Conservation (phyloP, 2,888 invertebrate genomes). For the Saturnia japonica region DNA sequence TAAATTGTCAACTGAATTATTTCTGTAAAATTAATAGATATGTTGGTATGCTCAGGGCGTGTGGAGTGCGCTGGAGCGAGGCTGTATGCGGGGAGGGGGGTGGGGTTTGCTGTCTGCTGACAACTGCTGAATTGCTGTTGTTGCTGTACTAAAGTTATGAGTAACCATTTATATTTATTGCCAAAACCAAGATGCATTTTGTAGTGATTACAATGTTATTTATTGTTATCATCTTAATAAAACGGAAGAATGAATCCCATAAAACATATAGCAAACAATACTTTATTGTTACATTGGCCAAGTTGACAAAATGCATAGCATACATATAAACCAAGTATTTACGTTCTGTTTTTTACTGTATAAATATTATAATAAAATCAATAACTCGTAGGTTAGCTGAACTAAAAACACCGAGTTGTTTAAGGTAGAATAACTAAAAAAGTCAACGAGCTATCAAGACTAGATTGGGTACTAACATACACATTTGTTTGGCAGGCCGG, state of each 20-base stretch:
- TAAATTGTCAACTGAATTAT: background rate
- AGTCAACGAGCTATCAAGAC: background rate
- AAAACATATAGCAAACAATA: background rate
- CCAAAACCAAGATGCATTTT: conserved; percentile 64
- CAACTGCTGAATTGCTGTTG: conserved; percentile 81
- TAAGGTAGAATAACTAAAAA: background rate
- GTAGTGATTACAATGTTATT: conserved; percentile 39
- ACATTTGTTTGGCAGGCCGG: conserved; percentile 81
- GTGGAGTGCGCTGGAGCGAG: conserved; percentile 76
- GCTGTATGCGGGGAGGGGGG: conserved; percentile 70
- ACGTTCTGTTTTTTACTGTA: background rate
- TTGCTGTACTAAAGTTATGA: conserved; percentile 80
- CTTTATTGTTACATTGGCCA: background rate
- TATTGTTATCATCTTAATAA: background rate
- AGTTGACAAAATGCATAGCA: background rate
- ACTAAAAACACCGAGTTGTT: background rate
- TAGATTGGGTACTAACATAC: conserved; percentile 56
- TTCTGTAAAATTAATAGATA: conserved; percentile 62
- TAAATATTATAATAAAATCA: conserved; percentile 1
- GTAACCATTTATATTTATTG: conserved; percentile 78
- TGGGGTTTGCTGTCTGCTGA: conserved; percentile 77
- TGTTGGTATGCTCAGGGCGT: conserved; percentile 81
- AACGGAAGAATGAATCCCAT: background rate
- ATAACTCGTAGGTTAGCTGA: background rate
- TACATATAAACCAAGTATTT: background rate